These are phyloP conservation scores for Drosophila antonietae DNA, from an alignment of 2,888 invertebrate species.

Conservation along the genomic window DNA sequence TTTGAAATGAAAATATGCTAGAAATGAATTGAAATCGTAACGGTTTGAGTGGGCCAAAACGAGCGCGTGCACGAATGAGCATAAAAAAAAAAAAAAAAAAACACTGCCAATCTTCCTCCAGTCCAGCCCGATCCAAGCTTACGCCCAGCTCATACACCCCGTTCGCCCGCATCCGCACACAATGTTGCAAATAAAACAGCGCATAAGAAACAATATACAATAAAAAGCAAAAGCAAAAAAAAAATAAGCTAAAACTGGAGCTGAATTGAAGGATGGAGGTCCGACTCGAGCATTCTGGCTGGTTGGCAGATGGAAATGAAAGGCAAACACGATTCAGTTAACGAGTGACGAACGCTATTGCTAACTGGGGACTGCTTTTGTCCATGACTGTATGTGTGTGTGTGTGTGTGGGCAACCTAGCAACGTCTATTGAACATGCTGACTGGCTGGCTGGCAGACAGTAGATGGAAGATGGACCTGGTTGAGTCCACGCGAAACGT, in stretches of 20 bases:
- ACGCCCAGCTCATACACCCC: background rate
- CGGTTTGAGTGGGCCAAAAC: slow-evolving; percentile 70
- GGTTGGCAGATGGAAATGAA: slow-evolving; percentile 76
- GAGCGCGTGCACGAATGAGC: slow-evolving; percentile 71
- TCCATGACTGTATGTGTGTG: slow-evolving; percentile 5
- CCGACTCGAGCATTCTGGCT: slow-evolving; percentile 35
- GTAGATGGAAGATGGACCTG: slow-evolving; percentile 20
- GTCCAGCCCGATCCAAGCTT: slow-evolving; percentile 4
- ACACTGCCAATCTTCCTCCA: slow-evolving; percentile 54
- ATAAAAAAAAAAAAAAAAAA: slow-evolving; percentile 45
- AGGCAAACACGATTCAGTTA: slow-evolving; percentile 80
- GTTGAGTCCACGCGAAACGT: slow-evolving; percentile 34
- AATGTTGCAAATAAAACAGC: slow-evolving; percentile 77
- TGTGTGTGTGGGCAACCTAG: slow-evolving; percentile 36
- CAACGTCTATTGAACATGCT: slow-evolving; percentile 67
- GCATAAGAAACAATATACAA: slow-evolving; percentile 77
- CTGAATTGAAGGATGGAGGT: slow-evolving; percentile 28
- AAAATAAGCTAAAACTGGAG: slow-evolving; percentile 22
- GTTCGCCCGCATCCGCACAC: slow-evolving; percentile 32
- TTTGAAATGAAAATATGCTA: slow-evolving; percentile 79
- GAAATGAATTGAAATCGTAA: slow-evolving; percentile 79
- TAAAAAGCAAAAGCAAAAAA: slow-evolving; percentile 52
- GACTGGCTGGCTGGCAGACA: slow-evolving; percentile 37
- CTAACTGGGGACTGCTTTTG: slow-evolving; percentile 73
- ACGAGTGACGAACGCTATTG: slow-evolving; percentile 78